These are phyloP conservation scores for Epinephelus lanceolatus DNA, from an alignment of 2,113 vertebrate genomes.

Conservation along the genomic window DNA sequence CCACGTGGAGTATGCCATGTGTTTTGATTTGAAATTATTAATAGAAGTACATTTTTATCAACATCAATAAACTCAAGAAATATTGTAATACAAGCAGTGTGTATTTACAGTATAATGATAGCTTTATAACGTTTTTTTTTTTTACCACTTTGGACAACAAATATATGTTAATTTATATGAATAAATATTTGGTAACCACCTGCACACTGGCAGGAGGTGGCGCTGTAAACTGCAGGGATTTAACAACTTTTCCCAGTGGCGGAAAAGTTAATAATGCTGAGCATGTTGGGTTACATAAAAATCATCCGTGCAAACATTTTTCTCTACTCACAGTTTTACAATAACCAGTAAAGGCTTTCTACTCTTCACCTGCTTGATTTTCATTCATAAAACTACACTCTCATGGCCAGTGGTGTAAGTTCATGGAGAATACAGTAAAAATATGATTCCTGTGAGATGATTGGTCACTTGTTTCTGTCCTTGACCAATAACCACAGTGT, in stretches of 20 bases:
- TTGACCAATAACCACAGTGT: slow-evolving; percentile 78
- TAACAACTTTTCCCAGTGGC: background rate
- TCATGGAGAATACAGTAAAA: background rate
- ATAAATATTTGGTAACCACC: background rate
- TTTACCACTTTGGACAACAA: background rate
- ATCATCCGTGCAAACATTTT: fast-evolving
- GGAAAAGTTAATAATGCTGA: background rate
- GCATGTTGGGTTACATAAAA: background rate
- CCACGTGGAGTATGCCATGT: background rate
- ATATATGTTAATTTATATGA: background rate
- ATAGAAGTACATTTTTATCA: background rate
- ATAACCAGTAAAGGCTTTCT: background rate
- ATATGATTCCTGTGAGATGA: background rate
- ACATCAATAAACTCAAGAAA: slow-evolving; percentile 9
- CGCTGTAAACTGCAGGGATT: slow-evolving; percentile 14
- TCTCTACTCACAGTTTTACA: too few relatives aligned
- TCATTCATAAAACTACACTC: background rate
- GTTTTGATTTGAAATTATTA: slow-evolving; percentile 1
- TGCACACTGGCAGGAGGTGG: slow-evolving; percentile 51
- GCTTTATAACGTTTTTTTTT: background rate
- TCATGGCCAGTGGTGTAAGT: background rate
- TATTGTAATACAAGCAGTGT: background rate
- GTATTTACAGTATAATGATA: background rate
- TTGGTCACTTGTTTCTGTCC: slow-evolving; percentile 37
- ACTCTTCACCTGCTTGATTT: fast-evolving